Base-by-base conservation (phyloP, 2,888 invertebrate genomes). In the Dynastes tityus region DNA sequence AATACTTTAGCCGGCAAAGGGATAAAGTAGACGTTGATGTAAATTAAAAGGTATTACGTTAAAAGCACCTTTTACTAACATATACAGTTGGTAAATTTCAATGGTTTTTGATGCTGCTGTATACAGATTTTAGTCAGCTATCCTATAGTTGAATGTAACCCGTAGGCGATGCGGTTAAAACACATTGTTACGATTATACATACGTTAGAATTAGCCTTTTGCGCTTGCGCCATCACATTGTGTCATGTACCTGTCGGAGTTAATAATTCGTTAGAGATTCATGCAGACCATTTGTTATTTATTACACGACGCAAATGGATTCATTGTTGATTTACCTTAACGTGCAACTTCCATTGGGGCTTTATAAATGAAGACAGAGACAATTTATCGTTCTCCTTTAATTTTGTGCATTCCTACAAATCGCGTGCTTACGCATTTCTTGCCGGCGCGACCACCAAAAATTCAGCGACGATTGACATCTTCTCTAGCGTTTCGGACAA, bases 111-210 rank as follows among this genome's bases (percentile, higher is more conserved):
- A 55, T 16, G 22, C 55, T 55, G 55, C 11, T 11, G n/a, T 55
- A 22, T 61, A 29, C 29, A 29, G 13, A 29, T 61, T 22, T 61
- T 61, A 22, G 22, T 61, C 79, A 55, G 45, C 68, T 78, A 68
- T 67, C 80, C 61, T 78, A 61, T 86, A 83, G 82, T 84, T 84
- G 83, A 84, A 87, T 85, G 82, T 85, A 84, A 84, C 88, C 67
- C 86, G 82, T 84, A 84, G 86, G 88, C 87, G 83, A 87, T 87
- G 88, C 88, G 87, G 88, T 87, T 87, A 87, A 85, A 85, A 85
- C 86, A 84, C 85, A 86, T 86, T 87, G 86, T 86, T 85, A 85
- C 85, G 85, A 85, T 85, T 84, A 84, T 84, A 85, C 85, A 82
- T 82, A 83, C 82, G 80, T 82, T 82, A 81, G 82, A 82, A 81